phyloP scores from a whole-genome alignment of 2,113 vertebrate species.

The Gopherus evgoodei region DNA sequence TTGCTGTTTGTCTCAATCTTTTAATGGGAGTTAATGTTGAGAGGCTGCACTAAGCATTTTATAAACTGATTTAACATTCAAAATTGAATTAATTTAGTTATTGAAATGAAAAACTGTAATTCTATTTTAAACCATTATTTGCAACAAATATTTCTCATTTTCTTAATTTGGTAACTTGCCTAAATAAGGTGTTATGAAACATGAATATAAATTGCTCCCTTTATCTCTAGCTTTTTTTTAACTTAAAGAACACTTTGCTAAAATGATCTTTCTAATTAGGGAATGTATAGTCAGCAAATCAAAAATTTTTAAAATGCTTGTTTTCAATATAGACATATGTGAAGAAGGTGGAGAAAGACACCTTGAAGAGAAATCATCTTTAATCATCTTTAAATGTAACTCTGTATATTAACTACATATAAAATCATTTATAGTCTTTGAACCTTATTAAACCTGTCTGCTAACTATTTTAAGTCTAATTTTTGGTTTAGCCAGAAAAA shows the following conservation, averaged over 20 bases:
- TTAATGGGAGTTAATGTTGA: background rate
- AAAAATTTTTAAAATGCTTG: background rate
- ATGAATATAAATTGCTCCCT: background rate
- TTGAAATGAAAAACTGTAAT: constrained; percentile 28
- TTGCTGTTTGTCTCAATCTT: background rate
- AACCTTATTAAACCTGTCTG: background rate
- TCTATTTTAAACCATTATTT: constrained; percentile 43
- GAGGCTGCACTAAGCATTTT: constrained; percentile 24
- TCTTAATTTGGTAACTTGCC: constrained; percentile 12
- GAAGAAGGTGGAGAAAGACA: background rate
- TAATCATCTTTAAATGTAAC: background rate
- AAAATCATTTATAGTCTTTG: background rate
- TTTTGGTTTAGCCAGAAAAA: background rate
- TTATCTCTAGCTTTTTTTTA: background rate
- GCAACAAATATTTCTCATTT: background rate
- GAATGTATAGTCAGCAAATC: background rate
- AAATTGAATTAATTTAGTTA: constrained; percentile 37
- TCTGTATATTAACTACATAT: background rate
- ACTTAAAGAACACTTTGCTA: background rate
- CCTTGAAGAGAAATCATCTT: background rate
- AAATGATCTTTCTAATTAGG: background rate
- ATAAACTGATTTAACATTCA: constrained; percentile 26
- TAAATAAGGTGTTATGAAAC: background rate
- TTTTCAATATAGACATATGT: background rate
- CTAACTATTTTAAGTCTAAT: background rate